Evolutionary conservation across 2,888 invertebrate genomes (phyloP), one percentile per base, ranked within the genome.

Genomic region (Ectobius pallidus): DNA sequence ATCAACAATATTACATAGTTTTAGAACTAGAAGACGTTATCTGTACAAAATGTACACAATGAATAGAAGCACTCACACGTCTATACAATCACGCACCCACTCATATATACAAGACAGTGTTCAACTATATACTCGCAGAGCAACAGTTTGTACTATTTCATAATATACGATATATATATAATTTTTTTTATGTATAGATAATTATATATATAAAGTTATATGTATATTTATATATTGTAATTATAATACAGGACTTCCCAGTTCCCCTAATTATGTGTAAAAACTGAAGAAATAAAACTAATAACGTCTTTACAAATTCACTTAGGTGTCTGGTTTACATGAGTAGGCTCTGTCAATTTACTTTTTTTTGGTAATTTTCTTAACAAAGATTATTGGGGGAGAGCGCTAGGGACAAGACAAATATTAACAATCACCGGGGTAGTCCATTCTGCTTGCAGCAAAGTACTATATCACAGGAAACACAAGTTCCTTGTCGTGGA

Each of bases 111-210:
- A 69, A 55, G 39, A 69, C 62, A 68, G 46, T 34, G 58, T 46
- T 71, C 18, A 72, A 68, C 72, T 72, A 69, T n/a, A 49, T 58
- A 72, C 52, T 71, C 25, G 72, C 22, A 30, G 18, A 72, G 72
- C 72, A 73, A 75, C 70, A 75, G 72, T 75, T 75, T 75, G 75
- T 75, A 75, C 75, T 75, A 75, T 75, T 65, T 73, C 72, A 72
- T 71, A 74, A 69, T 74, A 72, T 68, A 46, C 49, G 58, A 62
- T 72, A 74, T 73, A 71, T 71, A 69, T 63, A 70, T 58, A 65
- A 61, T 32, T 49, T 63, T 49, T 73, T 68, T 70, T 68, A 20
- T 73, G 68, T 62, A 73, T 61, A 71, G 20, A 65, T 75, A 69
- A 58, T 46, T 69, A 69, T 72, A 70, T 75, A 72, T 75, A 75